phyloP scores from a whole-genome alignment of 2,797 vertebrate genomes.

The Novumbra hubbsi region DNA sequence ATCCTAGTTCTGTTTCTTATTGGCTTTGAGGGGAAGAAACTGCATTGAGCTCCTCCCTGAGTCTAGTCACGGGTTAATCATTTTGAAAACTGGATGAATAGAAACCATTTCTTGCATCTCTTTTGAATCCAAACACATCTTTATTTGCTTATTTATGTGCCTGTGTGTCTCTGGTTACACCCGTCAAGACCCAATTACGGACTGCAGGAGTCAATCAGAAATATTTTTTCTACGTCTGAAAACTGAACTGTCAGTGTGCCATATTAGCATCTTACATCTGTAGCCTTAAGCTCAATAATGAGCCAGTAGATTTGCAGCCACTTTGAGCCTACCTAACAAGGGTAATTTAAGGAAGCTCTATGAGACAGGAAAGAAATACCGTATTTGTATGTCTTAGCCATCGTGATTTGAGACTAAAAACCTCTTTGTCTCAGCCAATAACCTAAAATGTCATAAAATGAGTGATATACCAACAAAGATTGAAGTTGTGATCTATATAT shows the following conservation, averaged over 20 bases:
- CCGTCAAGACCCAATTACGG: slow-evolving; percentile 66
- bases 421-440: background rate
- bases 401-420: background rate
- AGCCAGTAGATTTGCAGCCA: slow-evolving; percentile 30
- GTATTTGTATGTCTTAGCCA: slow-evolving; percentile 35
- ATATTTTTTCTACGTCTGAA: slow-evolving; percentile 45
- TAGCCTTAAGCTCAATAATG: slow-evolving; percentile 29
- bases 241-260: slow-evolving; percentile 42
- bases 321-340: slow-evolving; percentile 53
- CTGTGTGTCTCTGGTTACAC: slow-evolving; percentile 55
- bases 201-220: slow-evolving; percentile 31
- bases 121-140: slow-evolving; percentile 60
- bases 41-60: slow-evolving; percentile 64
- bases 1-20: slow-evolving; percentile 77
- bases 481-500: background rate
- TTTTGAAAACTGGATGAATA: slow-evolving; percentile 71
- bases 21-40: slow-evolving; percentile 73
- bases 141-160: slow-evolving; percentile 68
- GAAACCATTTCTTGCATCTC: slow-evolving; percentile 42
- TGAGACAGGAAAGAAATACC: slow-evolving; percentile 43
- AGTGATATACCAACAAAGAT: background rate
- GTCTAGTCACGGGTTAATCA: slow-evolving; percentile 74
- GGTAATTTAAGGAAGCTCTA: slow-evolving; percentile 11
- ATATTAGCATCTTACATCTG: slow-evolving; percentile 16
- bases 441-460: background rate